These are phyloP conservation scores for Timema cristinae DNA, from an alignment of 2,888 invertebrate genomes.

Conservation along the genomic window DNA sequence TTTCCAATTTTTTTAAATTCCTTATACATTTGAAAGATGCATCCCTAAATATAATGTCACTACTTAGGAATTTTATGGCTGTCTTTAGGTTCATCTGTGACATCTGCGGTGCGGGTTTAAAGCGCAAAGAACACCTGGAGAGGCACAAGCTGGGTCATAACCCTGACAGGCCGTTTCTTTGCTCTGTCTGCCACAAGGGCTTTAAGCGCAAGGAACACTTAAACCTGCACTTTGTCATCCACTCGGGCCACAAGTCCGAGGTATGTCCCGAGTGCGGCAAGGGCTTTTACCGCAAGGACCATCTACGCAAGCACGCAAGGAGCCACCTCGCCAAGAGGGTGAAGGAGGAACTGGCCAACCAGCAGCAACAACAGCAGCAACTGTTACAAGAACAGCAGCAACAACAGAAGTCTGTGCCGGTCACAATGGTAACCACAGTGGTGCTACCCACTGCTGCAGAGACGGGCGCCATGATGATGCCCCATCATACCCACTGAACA, in stretches of 20 bases:
- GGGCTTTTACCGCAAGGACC: conserved; percentile 66
- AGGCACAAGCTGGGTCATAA: conserved; percentile 76
- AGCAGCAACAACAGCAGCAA: conserved; percentile 45
- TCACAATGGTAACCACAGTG: conserved; percentile 45
- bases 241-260: conserved; percentile 79
- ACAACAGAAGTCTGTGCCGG: conserved; percentile 32
- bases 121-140: conserved; percentile 74
- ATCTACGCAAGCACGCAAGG: conserved; percentile 72
- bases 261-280: conserved; percentile 73
- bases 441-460: conserved; percentile 53
- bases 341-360: conserved; percentile 56
- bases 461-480: conserved; percentile 46
- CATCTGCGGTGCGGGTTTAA: conserved; percentile 49
- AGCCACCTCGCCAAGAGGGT: conserved; percentile 73
- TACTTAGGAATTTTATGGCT: neutral
- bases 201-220: conserved; percentile 80
- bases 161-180: conserved; percentile 74
- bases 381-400: conserved; percentile 38
- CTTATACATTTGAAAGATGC: neutral
- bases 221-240: conserved; percentile 78
- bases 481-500: conserved; percentile 43
- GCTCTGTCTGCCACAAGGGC: conserved; percentile 69
- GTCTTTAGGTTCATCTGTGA: conserved; percentile 39
- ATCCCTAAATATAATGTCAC: neutral
- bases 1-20: no score